Evolutionary conservation across 2,113 vertebrate species (phyloP).

Genomic region (Pholis gunnellus): DNA sequence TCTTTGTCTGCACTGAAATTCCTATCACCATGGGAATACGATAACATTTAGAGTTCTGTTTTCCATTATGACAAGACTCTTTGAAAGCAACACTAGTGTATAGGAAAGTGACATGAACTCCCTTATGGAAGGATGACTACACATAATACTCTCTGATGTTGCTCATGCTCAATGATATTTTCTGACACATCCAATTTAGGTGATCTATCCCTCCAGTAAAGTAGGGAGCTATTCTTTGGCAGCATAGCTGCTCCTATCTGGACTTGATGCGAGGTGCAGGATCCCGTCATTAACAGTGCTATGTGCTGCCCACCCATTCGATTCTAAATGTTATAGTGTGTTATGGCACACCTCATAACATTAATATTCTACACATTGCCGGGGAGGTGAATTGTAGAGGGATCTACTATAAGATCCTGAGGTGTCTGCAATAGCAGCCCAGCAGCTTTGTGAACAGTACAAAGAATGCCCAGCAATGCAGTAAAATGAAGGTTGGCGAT

Average conservation of each 20-base stretch:
- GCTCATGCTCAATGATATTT: constrained; percentile 25
- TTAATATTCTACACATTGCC: background rate
- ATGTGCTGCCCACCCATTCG: background rate
- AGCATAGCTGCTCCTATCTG: background rate
- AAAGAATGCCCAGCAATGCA: too few species aligned
- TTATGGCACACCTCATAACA: background rate
- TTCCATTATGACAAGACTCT: background rate
- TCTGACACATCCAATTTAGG: constrained; percentile 31
- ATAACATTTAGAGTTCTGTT: background rate
- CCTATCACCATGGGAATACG: background rate
- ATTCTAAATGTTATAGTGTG: background rate
- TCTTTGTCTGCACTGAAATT: background rate
- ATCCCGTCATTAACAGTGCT: background rate
- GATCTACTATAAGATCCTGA: background rate
- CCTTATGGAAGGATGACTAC: constrained; percentile 4
- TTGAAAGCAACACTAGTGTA: background rate
- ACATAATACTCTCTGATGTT: background rate
- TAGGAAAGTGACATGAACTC: constrained; percentile 11
- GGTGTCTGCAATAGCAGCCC: background rate
- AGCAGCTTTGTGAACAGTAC: too few species aligned
- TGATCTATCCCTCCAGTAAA: constrained; percentile 4
- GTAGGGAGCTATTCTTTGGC: background rate
- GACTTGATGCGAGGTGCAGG: background rate
- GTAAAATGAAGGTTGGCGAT: too few species aligned
- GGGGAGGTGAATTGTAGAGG: too few species aligned